Evolutionary conservation across 2,888 invertebrate species (phyloP).

Genomic region (Alentia gelatinosa): DNA sequence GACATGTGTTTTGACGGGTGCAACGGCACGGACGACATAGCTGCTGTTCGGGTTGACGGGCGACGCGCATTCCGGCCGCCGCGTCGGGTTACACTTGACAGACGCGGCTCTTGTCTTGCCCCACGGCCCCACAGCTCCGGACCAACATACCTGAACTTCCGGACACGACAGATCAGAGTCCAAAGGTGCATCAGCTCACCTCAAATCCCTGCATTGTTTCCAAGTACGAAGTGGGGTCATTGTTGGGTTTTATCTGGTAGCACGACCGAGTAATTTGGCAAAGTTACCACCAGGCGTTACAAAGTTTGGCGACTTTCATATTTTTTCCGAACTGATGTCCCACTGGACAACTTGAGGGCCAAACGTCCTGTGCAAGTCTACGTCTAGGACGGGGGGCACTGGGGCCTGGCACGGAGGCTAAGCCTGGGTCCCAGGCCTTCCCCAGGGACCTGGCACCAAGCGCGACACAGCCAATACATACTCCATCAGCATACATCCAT

Average conservation of each 20-base stretch:
- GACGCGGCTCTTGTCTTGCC: neutral
- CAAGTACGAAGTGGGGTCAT: neutral
- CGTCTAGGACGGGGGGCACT: neutral
- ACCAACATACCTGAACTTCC: neutral
- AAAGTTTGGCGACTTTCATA: too few relatives aligned
- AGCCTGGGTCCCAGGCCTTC: conserved; percentile 27
- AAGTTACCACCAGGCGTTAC: too few relatives aligned
- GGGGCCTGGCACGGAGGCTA: conserved; percentile 30
- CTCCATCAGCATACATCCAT: neutral
- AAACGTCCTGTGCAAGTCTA: neutral
- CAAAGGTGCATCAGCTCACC: too few relatives aligned
- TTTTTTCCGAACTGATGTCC: too few relatives aligned
- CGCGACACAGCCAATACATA: neutral
- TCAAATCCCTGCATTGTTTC: too few relatives aligned
- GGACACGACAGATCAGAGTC: too few relatives aligned
- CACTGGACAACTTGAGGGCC: neutral
- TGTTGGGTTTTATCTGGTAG: too few relatives aligned
- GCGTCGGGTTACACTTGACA: conserved; percentile 17
- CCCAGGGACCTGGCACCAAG: neutral
- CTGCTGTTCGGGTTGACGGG: neutral
- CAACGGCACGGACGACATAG: neutral
- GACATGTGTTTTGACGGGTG: conserved; percentile 39
- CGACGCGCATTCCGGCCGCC: conserved; percentile 15
- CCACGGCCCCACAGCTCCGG: neutral
- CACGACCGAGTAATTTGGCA: too few relatives aligned